Evolutionary conservation across 2,888 invertebrate species (phyloP).

Genomic region (Drosophila pegasa): DNA sequence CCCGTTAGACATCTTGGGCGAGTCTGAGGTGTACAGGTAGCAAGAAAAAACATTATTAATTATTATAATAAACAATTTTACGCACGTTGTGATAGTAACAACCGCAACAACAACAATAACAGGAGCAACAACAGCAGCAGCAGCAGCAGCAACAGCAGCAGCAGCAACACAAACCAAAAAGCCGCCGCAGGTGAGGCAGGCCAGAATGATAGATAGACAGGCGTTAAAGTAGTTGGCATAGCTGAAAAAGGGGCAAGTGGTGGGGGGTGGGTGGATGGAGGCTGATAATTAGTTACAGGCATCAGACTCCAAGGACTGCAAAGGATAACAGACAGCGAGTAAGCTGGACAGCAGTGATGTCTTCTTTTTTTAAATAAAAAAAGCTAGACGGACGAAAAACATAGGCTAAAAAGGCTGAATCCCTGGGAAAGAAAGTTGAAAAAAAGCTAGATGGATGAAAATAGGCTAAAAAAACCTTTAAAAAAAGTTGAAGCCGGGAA

Average conservation of each 20-base stretch:
- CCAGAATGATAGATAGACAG: slow-evolving; percentile 3
- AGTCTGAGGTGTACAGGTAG: slow-evolving; percentile 21
- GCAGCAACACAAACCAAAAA: not conserved
- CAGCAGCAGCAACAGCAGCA: slow-evolving; percentile 14
- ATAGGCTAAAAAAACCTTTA: no score
- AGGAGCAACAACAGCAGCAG: no score
- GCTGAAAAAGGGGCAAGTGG: slow-evolving; percentile 3
- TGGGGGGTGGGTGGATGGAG: no score
- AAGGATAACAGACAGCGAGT: not conserved
- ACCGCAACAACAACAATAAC: slow-evolving; percentile 23
- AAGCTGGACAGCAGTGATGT: no score
- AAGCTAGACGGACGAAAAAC: no score
- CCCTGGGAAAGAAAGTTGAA: no score
- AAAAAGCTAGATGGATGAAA: no score
- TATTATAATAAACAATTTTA: slow-evolving; percentile 67
- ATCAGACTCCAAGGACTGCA: not conserved
- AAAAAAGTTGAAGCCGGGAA: no score
- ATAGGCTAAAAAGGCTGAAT: no score
- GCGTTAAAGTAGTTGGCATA: slow-evolving; percentile 11
- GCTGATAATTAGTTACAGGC: not conserved
- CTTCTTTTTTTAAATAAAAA: no score
- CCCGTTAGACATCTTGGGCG: slow-evolving; percentile 45
- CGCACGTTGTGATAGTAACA: slow-evolving; percentile 52
- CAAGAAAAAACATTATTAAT: slow-evolving; percentile 56
- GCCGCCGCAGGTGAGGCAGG: not conserved